phyloP scores from a whole-genome alignment of 2,113 vertebrate species.

The Jaculus jaculus region DNA sequence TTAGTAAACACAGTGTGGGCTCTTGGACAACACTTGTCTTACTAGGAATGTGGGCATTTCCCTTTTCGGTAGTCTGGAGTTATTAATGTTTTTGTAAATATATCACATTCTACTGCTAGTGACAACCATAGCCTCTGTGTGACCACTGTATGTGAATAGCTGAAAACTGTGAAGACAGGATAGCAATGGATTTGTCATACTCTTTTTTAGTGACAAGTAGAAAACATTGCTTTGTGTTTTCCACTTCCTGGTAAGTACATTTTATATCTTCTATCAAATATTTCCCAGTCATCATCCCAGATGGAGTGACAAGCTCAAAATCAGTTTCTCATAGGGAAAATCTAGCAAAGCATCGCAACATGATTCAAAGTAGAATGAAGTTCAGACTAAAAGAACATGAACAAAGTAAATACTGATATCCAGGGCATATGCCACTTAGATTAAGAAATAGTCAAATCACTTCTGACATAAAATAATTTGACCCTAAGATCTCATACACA shows the following conservation, averaged over 20 bases:
- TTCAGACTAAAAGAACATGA: neutral
- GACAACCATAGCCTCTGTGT: conserved; percentile 30
- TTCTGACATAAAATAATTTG: neutral
- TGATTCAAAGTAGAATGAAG: conserved; percentile 19
- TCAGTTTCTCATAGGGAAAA: conserved; percentile 53
- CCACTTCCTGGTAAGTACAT: conserved; percentile 50
- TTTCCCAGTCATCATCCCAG: conserved; percentile 48
- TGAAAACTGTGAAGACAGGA: conserved; percentile 60
- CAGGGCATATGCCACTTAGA: neutral
- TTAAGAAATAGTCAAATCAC: neutral
- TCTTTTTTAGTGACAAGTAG: conserved; percentile 61
- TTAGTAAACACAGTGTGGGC: neutral
- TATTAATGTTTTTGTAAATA: conserved; percentile 17
- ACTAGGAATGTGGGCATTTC: neutral
- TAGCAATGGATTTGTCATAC: conserved; percentile 68
- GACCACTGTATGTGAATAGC: conserved; percentile 45
- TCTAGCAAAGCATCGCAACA: conserved; percentile 36
- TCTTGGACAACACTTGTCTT: neutral
- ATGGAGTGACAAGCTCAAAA: conserved; percentile 61
- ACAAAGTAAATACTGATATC: conserved; percentile 8
- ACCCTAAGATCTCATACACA: neutral
- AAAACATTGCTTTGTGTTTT: conserved; percentile 59
- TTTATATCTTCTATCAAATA: conserved; percentile 59
- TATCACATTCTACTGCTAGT: conserved; percentile 21
- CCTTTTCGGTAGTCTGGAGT: neutral